Base-by-base conservation (phyloP, 2,113 vertebrate species). In the Rousettus leschenaultii region DNA sequence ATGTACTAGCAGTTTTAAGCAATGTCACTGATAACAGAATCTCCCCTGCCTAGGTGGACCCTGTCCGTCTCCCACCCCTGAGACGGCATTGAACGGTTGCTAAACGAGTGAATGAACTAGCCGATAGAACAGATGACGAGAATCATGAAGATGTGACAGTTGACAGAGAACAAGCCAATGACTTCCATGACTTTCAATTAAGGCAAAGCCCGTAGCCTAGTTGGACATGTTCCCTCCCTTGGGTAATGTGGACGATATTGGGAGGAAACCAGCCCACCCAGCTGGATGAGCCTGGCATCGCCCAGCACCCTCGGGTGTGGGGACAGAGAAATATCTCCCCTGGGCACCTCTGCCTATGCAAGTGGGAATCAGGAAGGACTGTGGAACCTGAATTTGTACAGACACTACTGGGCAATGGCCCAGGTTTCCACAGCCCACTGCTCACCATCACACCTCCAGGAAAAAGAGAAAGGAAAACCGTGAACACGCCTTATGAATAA, bases 81-180 rank as follows among this genome's bases (percentile, higher is more conserved):
- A 51, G 51, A 24, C 14, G 78, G 33, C 57, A 51, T 22, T 70
- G 91, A 75, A 79, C 40, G 30, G 38, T 53, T 70, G 84, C 53
- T 90, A 78, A 89, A 66, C 68, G 40, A 88, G 77, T 51, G 71
- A 89, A 77, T 77, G 73, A 86, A 86, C 33, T 28, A 55, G 38
- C 30, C 86, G 74, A 95, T 19, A 88, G 38, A 86, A 93, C 0
- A 30, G 59, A 40, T 57, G 77, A 89, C 15, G 61, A 57, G 70
- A 91, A 78, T 63, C 71, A 91, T 68, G 86, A 90, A 48, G 96
- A 83, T 40, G 63, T 33, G 51, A 51, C 16, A 26, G 4, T 12
- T 87, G 85, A 80, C 86, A 82, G 24, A 86, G 84, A 96, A 86
- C 38, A 87, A 74, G 55, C 66, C 86, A 91, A 57, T 88, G 82